These are phyloP conservation scores for Leistus spinibarbis DNA, from an alignment of 2,888 invertebrate species.

Conservation along the genomic window DNA sequence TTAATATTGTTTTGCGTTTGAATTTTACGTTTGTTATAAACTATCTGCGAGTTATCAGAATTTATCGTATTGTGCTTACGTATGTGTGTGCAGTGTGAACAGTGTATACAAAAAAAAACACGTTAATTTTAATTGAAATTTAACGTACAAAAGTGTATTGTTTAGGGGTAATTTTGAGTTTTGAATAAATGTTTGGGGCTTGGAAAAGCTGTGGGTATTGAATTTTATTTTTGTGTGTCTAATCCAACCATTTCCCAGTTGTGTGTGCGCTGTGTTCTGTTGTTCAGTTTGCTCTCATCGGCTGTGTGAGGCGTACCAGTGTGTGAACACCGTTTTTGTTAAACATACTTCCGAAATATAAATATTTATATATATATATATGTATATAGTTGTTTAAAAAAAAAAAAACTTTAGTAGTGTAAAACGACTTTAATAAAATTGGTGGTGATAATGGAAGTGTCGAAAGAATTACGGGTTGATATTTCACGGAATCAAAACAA, in stretches of 20 bases:
- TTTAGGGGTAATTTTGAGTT: slow-evolving; percentile 2
- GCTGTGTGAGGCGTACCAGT: slow-evolving; percentile 38
- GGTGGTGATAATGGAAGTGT: slow-evolving; percentile 51
- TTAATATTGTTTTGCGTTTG: neutral
- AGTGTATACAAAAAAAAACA: slow-evolving; percentile 27
- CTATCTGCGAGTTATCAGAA: slow-evolving; percentile 24
- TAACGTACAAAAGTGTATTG: slow-evolving; percentile 8
- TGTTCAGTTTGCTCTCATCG: slow-evolving; percentile 35
- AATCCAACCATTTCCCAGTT: slow-evolving; percentile 37
- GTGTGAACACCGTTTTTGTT: slow-evolving; percentile 35
- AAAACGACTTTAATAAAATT: neutral
- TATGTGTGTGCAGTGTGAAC: slow-evolving; percentile 13
- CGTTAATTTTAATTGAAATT: slow-evolving; percentile 4
- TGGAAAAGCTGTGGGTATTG: slow-evolving; percentile 34
- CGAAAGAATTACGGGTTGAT: slow-evolving; percentile 53
- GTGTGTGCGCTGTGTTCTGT: slow-evolving; percentile 27
- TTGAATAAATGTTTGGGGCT: slow-evolving; percentile 27
- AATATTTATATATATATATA: neutral
- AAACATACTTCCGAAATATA: neutral
- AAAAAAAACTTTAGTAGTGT: neutral
- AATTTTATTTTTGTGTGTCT: slow-evolving; percentile 40
- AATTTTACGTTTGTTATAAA: slow-evolving; percentile 4
- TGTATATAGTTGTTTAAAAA: neutral
- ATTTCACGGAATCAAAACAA: slow-evolving; percentile 54
- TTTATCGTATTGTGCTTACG: slow-evolving; percentile 34